A percentile compares a stretch with the other conserved stretches of the same genome.
Evolutionary conservation across 2,797 vertebrate species (phyloP).

Genomic region (Neosalanx taihuensis): DNA sequence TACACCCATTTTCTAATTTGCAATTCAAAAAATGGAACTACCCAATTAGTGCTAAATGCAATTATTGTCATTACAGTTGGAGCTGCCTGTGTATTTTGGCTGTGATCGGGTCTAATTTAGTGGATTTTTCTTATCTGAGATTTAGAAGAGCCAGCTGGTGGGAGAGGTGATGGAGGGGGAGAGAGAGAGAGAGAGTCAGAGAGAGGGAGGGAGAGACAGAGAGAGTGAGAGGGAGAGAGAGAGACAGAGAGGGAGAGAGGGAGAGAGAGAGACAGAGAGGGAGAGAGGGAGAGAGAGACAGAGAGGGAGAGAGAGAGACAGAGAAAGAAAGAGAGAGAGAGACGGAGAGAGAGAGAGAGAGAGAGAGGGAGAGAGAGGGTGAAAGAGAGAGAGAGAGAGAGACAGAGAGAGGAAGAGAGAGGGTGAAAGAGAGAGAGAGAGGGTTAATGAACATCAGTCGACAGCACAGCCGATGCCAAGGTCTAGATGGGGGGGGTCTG

Average conservation of each 20-base stretch:
- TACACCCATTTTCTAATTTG: not conserved
- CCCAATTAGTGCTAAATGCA: conserved; percentile 16
- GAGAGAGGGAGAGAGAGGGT: not conserved
- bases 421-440: not conserved
- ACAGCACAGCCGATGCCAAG: not conserved
- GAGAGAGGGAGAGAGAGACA: no score
- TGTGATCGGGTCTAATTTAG: conserved; percentile 11
- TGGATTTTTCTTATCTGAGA: conserved; percentile 14
- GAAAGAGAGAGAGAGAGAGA: not conserved
- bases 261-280: no score
- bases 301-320: no score
- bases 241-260: no score
- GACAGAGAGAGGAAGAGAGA: not conserved
- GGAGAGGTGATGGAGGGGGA: not conserved
- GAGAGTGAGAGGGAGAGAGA: no score
- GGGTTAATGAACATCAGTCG: not conserved
- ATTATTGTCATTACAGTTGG: conserved; percentile 9
- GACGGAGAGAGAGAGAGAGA: no score
- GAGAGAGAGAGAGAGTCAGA: not conserved
- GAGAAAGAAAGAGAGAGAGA: no score
- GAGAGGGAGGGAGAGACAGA: no score
- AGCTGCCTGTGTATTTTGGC: conserved; percentile 8
- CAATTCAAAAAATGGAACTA: conserved; percentile 18
- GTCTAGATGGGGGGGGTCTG: no score
- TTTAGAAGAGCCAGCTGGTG: conserved; percentile 9